Evolutionary conservation across 2,888 invertebrate species (phyloP).

Genomic region (Heteromyza rotundicornis): DNA sequence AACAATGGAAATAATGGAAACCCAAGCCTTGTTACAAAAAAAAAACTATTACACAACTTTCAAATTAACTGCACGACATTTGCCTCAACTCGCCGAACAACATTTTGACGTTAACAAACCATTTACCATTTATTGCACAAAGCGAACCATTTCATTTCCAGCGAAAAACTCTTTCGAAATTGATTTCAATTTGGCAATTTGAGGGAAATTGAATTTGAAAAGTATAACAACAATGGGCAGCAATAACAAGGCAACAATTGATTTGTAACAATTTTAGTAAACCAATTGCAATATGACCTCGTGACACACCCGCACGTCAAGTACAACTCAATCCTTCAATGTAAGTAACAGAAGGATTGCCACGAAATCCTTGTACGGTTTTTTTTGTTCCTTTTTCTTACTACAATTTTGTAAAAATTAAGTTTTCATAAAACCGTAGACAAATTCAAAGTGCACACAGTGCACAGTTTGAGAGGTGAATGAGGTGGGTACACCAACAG

Average conservation of each 20-base stretch:
- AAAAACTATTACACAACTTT: background rate
- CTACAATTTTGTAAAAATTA: slow-evolving; percentile 14
- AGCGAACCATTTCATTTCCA: background rate
- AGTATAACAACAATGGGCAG: background rate
- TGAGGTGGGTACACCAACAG: too few species aligned
- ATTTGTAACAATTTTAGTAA: slow-evolving; percentile 25
- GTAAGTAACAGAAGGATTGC: too few species aligned
- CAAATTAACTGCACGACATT: slow-evolving; percentile 4
- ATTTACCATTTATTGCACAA: background rate
- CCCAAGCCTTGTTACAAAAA: background rate
- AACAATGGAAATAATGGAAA: background rate
- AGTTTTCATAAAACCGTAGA: slow-evolving; percentile 20
- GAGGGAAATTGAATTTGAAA: slow-evolving; percentile 10
- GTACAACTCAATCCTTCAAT: slow-evolving; percentile 4
- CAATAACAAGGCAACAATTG: slow-evolving; percentile 20
- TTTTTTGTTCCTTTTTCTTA: too few species aligned
- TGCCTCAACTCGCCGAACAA: background rate
- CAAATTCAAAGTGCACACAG: too few species aligned
- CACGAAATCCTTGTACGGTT: background rate
- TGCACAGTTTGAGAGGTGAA: too few species aligned
- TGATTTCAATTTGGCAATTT: slow-evolving; percentile 4
- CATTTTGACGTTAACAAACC: slow-evolving; percentile 2
- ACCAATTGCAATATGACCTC: slow-evolving; percentile 17
- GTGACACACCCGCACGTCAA: background rate
- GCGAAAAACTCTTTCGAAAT: background rate